Base-by-base conservation (phyloP, 2,113 vertebrate species). In the Notiomystis cincta region DNA sequence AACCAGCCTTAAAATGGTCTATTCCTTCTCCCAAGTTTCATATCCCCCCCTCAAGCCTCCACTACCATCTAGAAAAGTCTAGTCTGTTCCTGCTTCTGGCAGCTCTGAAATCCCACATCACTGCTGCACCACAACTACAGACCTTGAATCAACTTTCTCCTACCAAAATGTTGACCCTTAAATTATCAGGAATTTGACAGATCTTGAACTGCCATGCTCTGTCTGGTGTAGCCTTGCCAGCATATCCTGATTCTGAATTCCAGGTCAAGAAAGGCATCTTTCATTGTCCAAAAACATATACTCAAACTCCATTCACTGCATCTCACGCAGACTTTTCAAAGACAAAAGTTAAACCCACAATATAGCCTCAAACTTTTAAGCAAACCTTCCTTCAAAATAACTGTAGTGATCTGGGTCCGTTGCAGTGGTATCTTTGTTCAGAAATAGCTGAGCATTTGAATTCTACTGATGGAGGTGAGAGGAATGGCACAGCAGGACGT, bases 181-280 rank as follows among this genome's bases (percentile, higher is more conserved):
- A 45, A 33, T 62, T 38, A 54, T 13, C 37, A 25, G 31, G 33
- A 62, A 21, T 45, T 14, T 53, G 67, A 53, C 16, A 31, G 16
- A 71, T 61, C 31, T 71, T 1, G 0, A 35, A 15, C 50, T 21
- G 47, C 33, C 19, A 2, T 0, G 1, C 10, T 61, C 31, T 62
- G 21, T 25, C 33, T 62, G 38, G 21, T 7, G 3, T 44, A 62
- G 47, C 38, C 17, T 53, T 37, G 33, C 27, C 38, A 24, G 27
- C 38, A 22, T 72, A 21, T 71, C 66, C 13, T 1, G 27, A 53
- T 45, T 53, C 56, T 33, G 37, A 37, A 44, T 24, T 71, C n/a
- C 27, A 37, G 81, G 47, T 53, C 38, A 37, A 62, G 37, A 60
- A 42, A 30, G 33, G 17, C 33, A 6, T 44, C 21, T 37, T 37